Evolutionary conservation across 2,797 vertebrate species (phyloP).

Genomic region (Platalea minor): DNA sequence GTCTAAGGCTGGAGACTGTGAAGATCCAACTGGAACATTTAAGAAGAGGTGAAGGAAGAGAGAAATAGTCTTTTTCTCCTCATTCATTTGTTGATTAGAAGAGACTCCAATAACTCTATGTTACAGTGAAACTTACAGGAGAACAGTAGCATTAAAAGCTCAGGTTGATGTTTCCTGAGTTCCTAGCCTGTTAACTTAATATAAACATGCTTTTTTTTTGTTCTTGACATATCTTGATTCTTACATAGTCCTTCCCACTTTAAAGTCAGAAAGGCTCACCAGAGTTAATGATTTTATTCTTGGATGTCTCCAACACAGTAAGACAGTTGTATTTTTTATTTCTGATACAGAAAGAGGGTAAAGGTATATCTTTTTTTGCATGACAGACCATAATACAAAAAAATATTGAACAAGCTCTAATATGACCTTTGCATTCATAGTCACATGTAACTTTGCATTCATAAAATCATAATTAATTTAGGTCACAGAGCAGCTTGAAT

Average conservation of each 20-base stretch:
- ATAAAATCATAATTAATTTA: neutral
- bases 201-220: fast-evolving
- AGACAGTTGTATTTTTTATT: neutral
- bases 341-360: neutral
- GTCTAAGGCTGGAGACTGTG: neutral
- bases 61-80: neutral
- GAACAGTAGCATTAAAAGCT: neutral
- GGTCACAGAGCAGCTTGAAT: neutral
- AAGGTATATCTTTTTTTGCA: neutral
- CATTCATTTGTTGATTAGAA: neutral
- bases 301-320: neutral
- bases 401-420: neutral
- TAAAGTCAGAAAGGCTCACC: neutral
- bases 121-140: neutral
- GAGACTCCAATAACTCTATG: neutral
- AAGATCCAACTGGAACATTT: neutral
- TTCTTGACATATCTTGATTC: neutral
- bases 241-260: neutral
- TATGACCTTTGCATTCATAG: neutral
- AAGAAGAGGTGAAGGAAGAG: neutral
- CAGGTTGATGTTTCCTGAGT: neutral
- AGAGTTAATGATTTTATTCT: neutral
- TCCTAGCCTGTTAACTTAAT: neutral
- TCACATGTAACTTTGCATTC: neutral
- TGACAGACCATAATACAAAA: neutral